Evolutionary conservation across 1,140 invertebrate genomes (phyloP), one percentile per base, ranked within the genome.

Genomic region (Portunus trituberculatus): DNA sequence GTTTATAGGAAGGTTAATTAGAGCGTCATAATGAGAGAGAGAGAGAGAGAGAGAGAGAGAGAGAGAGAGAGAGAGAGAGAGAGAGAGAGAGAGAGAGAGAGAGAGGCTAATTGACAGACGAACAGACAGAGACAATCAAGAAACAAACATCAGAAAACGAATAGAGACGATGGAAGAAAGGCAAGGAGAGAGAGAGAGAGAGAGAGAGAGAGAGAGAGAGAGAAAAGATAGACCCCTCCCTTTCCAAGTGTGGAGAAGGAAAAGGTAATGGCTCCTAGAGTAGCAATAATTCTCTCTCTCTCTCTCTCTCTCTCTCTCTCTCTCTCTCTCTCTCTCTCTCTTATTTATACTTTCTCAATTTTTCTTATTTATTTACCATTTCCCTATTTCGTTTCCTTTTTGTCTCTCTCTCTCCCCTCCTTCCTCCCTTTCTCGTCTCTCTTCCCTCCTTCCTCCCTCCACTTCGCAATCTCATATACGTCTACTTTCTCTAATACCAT

Each of bases 1-100:
- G 31, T 46, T 28, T 29, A 59, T 59, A 59, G 39, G 32, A 20
- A 90, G 45, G 45, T 90, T 52, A 90, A 90, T 90, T 90, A n/a
- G 39, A 46, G 88, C 25, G 45, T 20, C 88, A 88, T 45, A 76
- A 76, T 76, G n/a, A 8, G 20, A 76, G 39, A 76, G n/a, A 76
- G 20, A 8, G 31, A 67, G 90, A 28, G 25, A 59, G 45, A 52
- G 31, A 31, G 29, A 31, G n/a, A 8, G 31, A 67, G 90, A 28
- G 25, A 59, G 45, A 52, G 31, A 31, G 29, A 31, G 12, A 25
- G 52, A 20, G 46, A 28, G 90, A 28, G 25, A 76, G 52, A 39
- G 90, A 31, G 29, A 48, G n/a, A 31, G 8, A 31, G 31, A 91
- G 89, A 48, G n/a, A 28, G 48, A 59, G 12, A 59, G 52, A 59